Evolutionary conservation across 2,113 vertebrate genomes (phyloP), one percentile per base, ranked within the genome.

Genomic region (Bubo scandiacus): DNA sequence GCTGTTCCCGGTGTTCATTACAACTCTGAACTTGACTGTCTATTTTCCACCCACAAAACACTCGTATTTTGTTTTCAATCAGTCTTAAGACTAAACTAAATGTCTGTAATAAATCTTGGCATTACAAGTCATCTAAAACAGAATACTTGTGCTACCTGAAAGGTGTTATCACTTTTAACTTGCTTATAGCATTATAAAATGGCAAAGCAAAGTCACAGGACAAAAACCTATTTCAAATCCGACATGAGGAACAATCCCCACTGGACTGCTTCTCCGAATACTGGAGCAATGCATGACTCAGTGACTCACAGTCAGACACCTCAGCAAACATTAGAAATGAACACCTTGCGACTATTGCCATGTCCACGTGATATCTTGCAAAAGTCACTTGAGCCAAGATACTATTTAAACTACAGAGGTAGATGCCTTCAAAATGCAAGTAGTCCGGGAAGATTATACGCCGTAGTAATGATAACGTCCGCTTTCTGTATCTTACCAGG

Each of bases 401-500:
- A 38, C 4, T 43, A 4, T 21, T 80, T 89, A 34, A 82, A 43
- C 12, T 62, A 57, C 19, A 75, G 74, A 94, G 51, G 26, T 2
- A 92, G 58, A 81, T 75, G 40, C 54, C 49, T 82, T 80, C 54
- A 58, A 92, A 88, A 85, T 2, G 7, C 52, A 59, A 61, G 52
- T 3, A 84, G 52, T n/a, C 63, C 32, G 52, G n/a, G 32, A 68
- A 9, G 12, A 5, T 57, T 70, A 68, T 7, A 61, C 9, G 18
- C 14, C 61, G 42, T 10, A 81, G 38, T 13, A 58, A 61, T 3
- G 11, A 36, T 47, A 91, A 85, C 5, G 1, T 19, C 9, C 49
- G 59, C 23, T 54, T 45, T 75, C 81, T 30, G 29, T 66, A 3
- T 84, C 97, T 94, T 96, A 98, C 98, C 96, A 52, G 98, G 98